Conservation (phyloP, 2,797 vertebrate genomes). For the Buceros bicornis region DNA sequence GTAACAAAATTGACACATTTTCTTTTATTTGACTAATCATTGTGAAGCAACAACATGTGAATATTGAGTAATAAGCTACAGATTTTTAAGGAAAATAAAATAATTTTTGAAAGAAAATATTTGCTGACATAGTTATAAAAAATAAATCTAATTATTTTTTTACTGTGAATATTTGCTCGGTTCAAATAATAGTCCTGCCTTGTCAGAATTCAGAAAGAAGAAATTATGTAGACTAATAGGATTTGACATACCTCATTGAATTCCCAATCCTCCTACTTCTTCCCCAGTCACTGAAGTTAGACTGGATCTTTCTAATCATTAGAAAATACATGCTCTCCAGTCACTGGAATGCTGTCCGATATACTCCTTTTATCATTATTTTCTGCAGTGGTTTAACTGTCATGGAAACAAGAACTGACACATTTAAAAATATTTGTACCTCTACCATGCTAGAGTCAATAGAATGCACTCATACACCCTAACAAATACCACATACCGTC, state of each 20-base stretch:
- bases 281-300: constrained; percentile 8
- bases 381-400: neutral
- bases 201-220: constrained; percentile 56
- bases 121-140: neutral
- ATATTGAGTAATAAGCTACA: neutral
- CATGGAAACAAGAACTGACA: neutral
- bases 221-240: constrained; percentile 74
- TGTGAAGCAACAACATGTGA: neutral
- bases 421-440: neutral
- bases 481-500: neutral
- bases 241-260: constrained; percentile 75
- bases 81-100: neutral
- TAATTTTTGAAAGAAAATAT: neutral
- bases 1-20: neutral
- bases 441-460: neutral
- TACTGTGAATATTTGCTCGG: neutral
- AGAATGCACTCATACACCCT: neutral
- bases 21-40: neutral
- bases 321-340: neutral
- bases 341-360: neutral
- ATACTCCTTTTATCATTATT: neutral
- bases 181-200: constrained; percentile 39
- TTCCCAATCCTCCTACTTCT: constrained; percentile 29
- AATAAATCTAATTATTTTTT: constrained; percentile 30
- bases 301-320: constrained; percentile 5